Base-by-base conservation (phyloP, 2,888 invertebrate genomes). In the Halocaridina rubra region DNA sequence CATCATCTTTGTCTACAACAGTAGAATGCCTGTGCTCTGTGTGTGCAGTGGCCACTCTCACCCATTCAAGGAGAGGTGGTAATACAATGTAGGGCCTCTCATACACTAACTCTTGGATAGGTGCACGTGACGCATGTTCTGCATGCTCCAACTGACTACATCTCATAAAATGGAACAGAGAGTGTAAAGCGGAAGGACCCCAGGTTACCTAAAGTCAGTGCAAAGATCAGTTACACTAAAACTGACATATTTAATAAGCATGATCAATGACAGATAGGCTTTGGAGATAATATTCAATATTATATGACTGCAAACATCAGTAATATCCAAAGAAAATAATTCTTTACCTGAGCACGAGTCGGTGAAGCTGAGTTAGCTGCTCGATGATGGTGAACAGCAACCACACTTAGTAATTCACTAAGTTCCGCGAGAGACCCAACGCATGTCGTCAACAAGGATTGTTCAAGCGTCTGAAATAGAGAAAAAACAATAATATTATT, bases 11-110 rank as follows among this genome's bases (percentile, higher is more conserved):
- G 91, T 96, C 97, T 75, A 96, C 93, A 86, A 94, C 93, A 29
- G 94, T 93, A 1, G 96, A 95, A 86, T 95, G 94, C 7, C 96
- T 93, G 81, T 90, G 89, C 88, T 95, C 94, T 0, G 96, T 95
- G 91, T 96, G 96, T 1, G 97, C 96, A 0, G 95, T 93, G 4
- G 95, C 94, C 0, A 96, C 96, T 16, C 97, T 92, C 88, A 96
- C 92, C 97, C 97, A 97, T 91, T 97, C 97, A n/a, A 96, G 95
- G 86, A 97, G 92, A 13, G 97, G 97, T 0, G 97, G 97, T 88
- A 97, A 92, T 0, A 96, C 96, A 13, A 96, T 95, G 89, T 96
- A 97, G 0, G 96, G 96, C 78, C 97, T 93, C 91, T 96, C 96
- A 88, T 96, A 96, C 91, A 96, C 96, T 88, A 97, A 92, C 89